A percentile compares a stretch with the other conserved stretches of the same genome.
These are phyloP conservation scores for Cryptus armator DNA, from an alignment of 2,888 invertebrate species.

Conservation along the genomic window DNA sequence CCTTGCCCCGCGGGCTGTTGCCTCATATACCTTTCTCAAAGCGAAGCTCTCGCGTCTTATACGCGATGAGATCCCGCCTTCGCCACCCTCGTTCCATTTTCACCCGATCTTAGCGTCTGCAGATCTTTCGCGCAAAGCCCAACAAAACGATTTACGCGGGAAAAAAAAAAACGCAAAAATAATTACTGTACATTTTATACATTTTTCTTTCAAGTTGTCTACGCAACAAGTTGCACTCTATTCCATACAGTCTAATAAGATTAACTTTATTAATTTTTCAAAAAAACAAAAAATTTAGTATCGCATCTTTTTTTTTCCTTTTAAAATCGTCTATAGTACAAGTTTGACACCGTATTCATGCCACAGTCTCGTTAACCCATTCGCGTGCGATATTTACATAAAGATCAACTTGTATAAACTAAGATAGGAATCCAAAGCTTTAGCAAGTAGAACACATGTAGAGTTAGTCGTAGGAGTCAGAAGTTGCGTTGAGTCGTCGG, in stretches of 20 bases:
- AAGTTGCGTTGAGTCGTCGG: not conserved
- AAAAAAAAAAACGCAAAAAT: conserved; percentile 13
- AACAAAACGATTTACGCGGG: conserved; percentile 34
- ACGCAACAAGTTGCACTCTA: no score
- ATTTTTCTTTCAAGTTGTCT: no score
- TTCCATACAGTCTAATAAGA: no score
- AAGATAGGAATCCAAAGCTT: not conserved
- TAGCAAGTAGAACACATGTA: conserved; percentile 7
- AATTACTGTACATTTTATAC: conserved; percentile 3
- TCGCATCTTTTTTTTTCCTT: no score
- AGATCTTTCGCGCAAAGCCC: conserved; percentile 11
- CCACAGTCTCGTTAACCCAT: not conserved
- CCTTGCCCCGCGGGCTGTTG: conserved; percentile 65
- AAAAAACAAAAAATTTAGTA: no score
- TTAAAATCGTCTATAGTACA: no score
- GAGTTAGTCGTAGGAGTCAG: not conserved
- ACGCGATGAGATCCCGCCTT: conserved; percentile 45
- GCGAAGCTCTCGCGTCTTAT: conserved; percentile 31
- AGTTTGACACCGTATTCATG: not conserved
- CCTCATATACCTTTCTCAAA: conserved; percentile 69
- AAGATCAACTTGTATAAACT: conserved; percentile 25
- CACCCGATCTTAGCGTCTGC: conserved; percentile 20
- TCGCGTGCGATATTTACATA: conserved; percentile 28
- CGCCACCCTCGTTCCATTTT: conserved; percentile 17
- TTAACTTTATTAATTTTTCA: no score